phyloP scores from a whole-genome alignment of 2,888 invertebrate genomes.

The Cephus runcator region DNA sequence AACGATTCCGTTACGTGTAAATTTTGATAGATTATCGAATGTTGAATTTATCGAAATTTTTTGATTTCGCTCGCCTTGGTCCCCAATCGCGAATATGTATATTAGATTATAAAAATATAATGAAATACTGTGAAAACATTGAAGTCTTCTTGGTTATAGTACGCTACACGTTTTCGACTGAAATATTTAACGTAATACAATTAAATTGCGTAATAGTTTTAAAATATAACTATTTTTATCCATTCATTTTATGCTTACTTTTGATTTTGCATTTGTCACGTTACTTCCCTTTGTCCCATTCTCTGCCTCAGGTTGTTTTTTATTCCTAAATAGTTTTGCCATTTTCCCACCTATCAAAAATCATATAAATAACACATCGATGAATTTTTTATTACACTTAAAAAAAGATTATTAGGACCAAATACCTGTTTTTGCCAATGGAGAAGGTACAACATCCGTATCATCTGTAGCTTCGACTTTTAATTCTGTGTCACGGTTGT shows the following conservation, averaged over 20 bases:
- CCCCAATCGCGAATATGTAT: constrained; percentile 39
- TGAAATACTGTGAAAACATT: constrained; percentile 24
- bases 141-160: constrained; percentile 41
- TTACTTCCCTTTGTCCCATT: constrained; percentile 43
- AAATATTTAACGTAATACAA: constrained; percentile 20
- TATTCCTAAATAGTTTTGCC: constrained; percentile 48
- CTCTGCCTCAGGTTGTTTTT: constrained; percentile 37
- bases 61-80: constrained; percentile 37
- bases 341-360: constrained; percentile 39
- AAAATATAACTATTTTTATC: background rate
- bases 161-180: constrained; percentile 54
- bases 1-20: constrained; percentile 7
- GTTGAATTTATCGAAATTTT: constrained; percentile 1
- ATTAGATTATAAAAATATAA: constrained; percentile 40
- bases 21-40: constrained; percentile 2
- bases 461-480: constrained; percentile 56
- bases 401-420: background rate
- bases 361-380: background rate
- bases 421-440: constrained; percentile 42
- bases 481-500: constrained; percentile 46
- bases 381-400: background rate
- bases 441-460: constrained; percentile 50
- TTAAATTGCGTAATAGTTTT: background rate
- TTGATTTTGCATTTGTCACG: constrained; percentile 40
- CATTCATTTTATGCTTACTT: constrained; percentile 32